These are phyloP conservation scores for Autographa gamma DNA, from an alignment of 2,888 invertebrate genomes.

Conservation along the genomic window DNA sequence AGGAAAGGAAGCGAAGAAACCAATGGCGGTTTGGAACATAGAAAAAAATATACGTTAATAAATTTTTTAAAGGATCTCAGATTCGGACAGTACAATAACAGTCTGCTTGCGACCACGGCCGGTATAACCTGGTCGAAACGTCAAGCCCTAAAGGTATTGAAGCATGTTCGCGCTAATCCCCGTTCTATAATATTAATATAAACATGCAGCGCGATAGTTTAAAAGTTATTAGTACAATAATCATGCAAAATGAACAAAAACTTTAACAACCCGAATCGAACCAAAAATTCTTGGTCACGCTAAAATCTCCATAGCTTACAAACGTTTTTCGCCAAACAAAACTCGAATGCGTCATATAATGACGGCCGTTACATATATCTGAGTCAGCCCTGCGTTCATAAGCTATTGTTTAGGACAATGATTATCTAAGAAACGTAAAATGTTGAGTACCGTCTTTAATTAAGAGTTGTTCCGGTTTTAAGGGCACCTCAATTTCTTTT, in stretches of 20 bases:
- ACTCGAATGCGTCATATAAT: neutral
- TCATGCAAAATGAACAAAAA: neutral
- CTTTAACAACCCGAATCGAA: neutral
- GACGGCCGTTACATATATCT: neutral
- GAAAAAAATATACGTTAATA: too few species aligned
- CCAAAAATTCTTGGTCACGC: neutral
- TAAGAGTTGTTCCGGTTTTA: neutral
- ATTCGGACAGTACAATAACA: too few species aligned
- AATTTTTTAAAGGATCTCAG: too few species aligned
- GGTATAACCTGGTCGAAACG: too few species aligned
- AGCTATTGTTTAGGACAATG: constrained; percentile 11
- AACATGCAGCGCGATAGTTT: too few species aligned
- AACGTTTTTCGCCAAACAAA: constrained; percentile 10
- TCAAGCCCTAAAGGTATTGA: too few species aligned
- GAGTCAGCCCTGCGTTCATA: constrained; percentile 16
- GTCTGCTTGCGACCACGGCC: too few species aligned
- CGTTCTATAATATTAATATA: too few species aligned
- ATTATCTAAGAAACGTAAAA: constrained; percentile 17
- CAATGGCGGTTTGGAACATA: too few species aligned
- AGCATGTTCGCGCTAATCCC: too few species aligned
- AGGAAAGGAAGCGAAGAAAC: too few species aligned
- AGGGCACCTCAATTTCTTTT: neutral
- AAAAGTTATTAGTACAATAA: too few species aligned
- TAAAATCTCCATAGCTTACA: neutral
- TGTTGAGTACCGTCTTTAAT: neutral